phyloP scores from a whole-genome alignment of 2,113 vertebrate genomes.

The Chrysochloris asiatica region DNA sequence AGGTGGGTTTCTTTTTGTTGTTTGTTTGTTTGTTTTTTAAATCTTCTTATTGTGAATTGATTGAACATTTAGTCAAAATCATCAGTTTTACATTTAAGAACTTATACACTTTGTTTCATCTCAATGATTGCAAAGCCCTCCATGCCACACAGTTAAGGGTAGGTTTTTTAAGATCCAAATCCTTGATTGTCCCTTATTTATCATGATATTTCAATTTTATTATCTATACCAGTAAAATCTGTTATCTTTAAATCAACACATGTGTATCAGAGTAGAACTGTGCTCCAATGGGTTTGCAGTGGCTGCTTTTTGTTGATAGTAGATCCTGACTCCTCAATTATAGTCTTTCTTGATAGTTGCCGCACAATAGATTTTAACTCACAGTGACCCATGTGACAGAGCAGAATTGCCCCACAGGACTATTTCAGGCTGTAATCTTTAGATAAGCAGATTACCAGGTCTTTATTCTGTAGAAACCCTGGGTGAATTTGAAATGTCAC shows the following conservation, averaged over 20 bases:
- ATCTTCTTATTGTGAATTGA: too few relatives aligned
- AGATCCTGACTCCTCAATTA: neutral
- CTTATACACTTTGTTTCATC: too few relatives aligned
- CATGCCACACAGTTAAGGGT: too few relatives aligned
- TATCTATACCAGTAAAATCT: neutral
- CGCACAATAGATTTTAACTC: neutral
- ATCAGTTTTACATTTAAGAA: too few relatives aligned
- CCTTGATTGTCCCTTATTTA: too few relatives aligned
- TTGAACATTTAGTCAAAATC: too few relatives aligned
- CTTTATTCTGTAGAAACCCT: neutral
- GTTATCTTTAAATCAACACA: neutral
- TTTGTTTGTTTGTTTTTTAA: too few relatives aligned
- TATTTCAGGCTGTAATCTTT: neutral
- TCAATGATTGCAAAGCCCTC: too few relatives aligned
- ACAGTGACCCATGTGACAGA: neutral
- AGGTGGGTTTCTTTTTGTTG: too few relatives aligned
- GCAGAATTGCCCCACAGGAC: neutral
- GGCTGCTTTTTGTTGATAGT: neutral
- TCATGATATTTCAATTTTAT: neutral
- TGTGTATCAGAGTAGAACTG: neutral
- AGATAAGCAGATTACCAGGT: neutral
- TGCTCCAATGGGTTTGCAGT: neutral
- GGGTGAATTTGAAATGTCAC: neutral
- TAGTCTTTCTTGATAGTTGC: neutral
- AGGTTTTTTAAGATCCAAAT: too few relatives aligned